These are phyloP conservation scores for Drymodes brunneopygia DNA, from an alignment of 2,113 vertebrate species.

Conservation along the genomic window DNA sequence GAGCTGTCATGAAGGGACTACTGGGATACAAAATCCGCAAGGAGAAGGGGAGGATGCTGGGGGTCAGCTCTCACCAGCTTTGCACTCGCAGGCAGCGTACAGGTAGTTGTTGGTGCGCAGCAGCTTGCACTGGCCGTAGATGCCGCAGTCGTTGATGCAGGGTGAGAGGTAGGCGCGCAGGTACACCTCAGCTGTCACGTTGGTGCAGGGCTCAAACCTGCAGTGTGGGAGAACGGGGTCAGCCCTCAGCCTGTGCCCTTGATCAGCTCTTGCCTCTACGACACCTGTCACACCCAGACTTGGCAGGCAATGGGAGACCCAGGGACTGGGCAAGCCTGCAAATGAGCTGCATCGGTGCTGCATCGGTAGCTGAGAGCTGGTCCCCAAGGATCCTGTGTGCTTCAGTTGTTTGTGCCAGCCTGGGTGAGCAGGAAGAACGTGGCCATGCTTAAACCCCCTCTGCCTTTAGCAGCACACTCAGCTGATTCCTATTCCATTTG, in stretches of 20 bases:
- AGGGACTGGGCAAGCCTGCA: accelerated
- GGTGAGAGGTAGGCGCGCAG: constrained; percentile 92
- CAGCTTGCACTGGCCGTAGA: constrained; percentile 97
- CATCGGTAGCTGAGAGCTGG: background rate
- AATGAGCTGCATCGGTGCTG: background rate
- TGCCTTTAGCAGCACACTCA: background rate
- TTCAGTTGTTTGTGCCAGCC: background rate
- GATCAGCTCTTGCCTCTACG: background rate
- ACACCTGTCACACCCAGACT: accelerated
- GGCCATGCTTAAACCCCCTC: accelerated
- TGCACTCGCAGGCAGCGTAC: constrained; percentile 97
- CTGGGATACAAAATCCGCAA: background rate
- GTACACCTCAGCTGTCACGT: constrained; percentile 88
- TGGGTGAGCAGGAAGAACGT: accelerated
- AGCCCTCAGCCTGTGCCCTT: background rate
- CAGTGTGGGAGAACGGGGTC: accelerated
- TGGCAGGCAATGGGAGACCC: background rate
- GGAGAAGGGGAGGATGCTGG: background rate
- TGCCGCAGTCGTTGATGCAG: constrained; percentile 94
- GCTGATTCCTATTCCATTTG: background rate
- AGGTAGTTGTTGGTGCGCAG: constrained; percentile 97
- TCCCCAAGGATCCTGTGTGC: background rate
- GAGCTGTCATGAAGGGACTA: background rate
- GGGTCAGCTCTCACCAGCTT: constrained; percentile 82
- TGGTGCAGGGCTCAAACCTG: constrained; percentile 85